Evolutionary conservation across 2,797 vertebrate species (phyloP).

Genomic region (Pelochelys cantorii): DNA sequence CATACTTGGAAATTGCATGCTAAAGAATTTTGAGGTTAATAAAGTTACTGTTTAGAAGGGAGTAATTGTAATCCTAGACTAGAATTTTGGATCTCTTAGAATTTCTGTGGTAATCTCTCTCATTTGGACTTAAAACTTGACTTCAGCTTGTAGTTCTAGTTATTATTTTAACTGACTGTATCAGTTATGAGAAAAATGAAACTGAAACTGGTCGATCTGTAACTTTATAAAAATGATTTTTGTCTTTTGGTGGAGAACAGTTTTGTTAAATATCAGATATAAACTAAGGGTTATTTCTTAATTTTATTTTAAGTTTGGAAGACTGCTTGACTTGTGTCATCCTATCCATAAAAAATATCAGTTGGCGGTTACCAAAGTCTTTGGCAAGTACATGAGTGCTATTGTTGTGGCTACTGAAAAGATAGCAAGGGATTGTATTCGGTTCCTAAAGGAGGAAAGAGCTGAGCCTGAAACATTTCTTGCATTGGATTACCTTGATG

Average conservation of each 20-base stretch:
- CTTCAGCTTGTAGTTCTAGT: too few relatives aligned
- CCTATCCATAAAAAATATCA: slow-evolving; percentile 97
- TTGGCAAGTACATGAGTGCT: slow-evolving; percentile 89
- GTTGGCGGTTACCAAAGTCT: slow-evolving; percentile 94
- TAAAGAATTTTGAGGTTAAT: not conserved
- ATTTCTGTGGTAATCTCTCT: not conserved
- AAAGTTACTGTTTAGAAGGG: not conserved
- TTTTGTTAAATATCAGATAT: not conserved
- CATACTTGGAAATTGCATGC: not conserved
- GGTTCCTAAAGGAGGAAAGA: slow-evolving; percentile 89
- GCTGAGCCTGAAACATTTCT: slow-evolving; percentile 94
- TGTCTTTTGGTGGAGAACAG: not conserved
- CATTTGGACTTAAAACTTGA: too few relatives aligned
- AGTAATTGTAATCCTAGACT: not conserved
- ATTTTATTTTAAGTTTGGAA: slow-evolving; percentile 86
- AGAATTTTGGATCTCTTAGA: not conserved
- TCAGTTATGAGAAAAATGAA: not conserved
- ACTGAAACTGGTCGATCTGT: rapidly evolving
- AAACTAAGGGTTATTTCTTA: not conserved
- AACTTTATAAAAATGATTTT: not conserved
- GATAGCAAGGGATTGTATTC: slow-evolving; percentile 91
- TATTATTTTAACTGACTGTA: too few relatives aligned
- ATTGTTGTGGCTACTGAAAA: slow-evolving; percentile 92
- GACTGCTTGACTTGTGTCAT: slow-evolving; percentile 91
- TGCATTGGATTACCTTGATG: slow-evolving; percentile 92